Evolutionary conservation across 2,797 vertebrate genomes (phyloP), one percentile per base, ranked within the genome.

Genomic region (Sylvia borin): DNA sequence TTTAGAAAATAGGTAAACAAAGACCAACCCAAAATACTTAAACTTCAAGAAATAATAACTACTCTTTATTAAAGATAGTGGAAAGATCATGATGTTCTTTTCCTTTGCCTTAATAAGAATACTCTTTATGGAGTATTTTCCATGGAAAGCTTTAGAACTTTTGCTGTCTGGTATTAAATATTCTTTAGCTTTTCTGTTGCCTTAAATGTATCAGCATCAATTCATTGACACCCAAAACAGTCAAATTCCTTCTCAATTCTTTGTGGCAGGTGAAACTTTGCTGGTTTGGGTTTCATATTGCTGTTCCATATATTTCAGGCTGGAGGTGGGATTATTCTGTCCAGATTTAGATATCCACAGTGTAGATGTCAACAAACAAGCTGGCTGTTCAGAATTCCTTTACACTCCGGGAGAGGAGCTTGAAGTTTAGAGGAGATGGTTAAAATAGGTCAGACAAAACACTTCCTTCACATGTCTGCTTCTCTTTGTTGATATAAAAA

Each of bases 401-500:
- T 62, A 43, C 32, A 15, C 25, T 70, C 47, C 9, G 26, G 43
- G 22, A 78, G 4, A 72, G 27, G 66, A 78, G 25, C 26, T 67
- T 54, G 19, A 68, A 51, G 42, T 58, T 86, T 78, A 34, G 85
- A 64, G 81, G 7, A 86, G 75, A 51, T 10, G 22, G 48, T 25
- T 86, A 84, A 95, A 96, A 94, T 72, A 78, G 94, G 82, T 84
- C 88, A 86, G 83, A 48, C 65, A 81, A 84, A 84, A 71, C 14
- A 17, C n/a, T 84, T 80, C 50, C 54, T 88, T 81, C 70, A 20
- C 47, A 32, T 64, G 32, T 78, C 70, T 93, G 11, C 73, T 58
- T 50, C 40, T 82, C 45, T 82, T 61, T 78, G 45, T 31, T 58
- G 76, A 17, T 83, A 13, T 29, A 80, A 42, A 85, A 92, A 62